Evolutionary conservation across 2,113 vertebrate species (phyloP).

Genomic region (Nesoenas mayeri): DNA sequence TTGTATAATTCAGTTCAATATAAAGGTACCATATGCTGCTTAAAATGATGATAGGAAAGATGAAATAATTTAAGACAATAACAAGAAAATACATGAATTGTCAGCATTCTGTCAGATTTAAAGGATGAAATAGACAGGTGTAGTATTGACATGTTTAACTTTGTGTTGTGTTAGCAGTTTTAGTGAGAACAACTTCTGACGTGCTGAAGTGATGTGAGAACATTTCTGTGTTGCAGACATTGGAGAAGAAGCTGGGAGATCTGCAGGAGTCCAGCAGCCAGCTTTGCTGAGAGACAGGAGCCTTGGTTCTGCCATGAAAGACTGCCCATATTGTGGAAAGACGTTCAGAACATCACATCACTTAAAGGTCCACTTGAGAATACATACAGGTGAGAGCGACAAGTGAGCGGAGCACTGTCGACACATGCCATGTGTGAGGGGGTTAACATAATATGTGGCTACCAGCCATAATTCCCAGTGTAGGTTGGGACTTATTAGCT

Average conservation of each 20-base stretch:
- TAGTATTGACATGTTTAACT: conserved; percentile 88
- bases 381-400: conserved; percentile 95
- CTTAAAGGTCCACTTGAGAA: conserved; percentile 98
- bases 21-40: conserved; percentile 93
- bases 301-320: conserved; percentile 94
- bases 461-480: background rate
- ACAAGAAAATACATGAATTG: conserved; percentile 92
- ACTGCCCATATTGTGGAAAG: conserved; percentile 98
- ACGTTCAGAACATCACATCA: conserved; percentile 98
- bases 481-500: conserved; percentile 35
- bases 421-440: background rate
- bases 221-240: conserved; percentile 88
- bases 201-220: conserved; percentile 91
- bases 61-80: conserved; percentile 88
- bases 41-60: conserved; percentile 87
- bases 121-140: conserved; percentile 83
- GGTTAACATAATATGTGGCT: background rate
- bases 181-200: conserved; percentile 80
- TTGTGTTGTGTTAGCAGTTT: conserved; percentile 89
- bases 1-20: conserved; percentile 91
- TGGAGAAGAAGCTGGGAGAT: conserved; percentile 92
- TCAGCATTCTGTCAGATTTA: conserved; percentile 95
- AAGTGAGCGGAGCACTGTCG: background rate
- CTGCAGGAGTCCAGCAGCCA: conserved; percentile 84
- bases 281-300: conserved; percentile 89